Percentiles rank a stretch among this genome's conserved stretches.
Conservation (phyloP, 2,113 vertebrate species). For the Castor canadensis region DNA sequence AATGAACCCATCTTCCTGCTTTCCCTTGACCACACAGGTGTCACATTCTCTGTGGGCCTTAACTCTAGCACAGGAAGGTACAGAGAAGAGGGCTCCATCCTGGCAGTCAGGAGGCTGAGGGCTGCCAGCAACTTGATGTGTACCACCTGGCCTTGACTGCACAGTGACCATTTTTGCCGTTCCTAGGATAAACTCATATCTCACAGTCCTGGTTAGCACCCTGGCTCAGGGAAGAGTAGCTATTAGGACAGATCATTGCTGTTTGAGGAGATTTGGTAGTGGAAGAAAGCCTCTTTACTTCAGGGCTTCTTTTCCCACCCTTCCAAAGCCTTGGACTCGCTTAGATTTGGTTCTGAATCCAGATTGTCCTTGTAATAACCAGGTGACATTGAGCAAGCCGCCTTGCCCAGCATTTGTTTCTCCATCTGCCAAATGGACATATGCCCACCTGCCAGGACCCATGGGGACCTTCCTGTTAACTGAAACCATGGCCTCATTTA, state of each 20-base stretch:
- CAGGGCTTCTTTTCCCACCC: too few species aligned
- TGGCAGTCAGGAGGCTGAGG: background rate
- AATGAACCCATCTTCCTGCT: too few species aligned
- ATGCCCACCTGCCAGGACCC: background rate
- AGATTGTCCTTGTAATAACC: background rate
- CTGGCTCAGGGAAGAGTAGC: background rate
- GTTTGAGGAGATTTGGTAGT: too few species aligned
- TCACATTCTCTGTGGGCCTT: background rate
- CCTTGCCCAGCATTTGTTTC: background rate
- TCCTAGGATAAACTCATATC: fast-evolving
- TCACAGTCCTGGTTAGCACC: background rate
- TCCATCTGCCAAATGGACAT: background rate
- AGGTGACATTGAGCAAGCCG: background rate
- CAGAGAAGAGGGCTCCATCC: fast-evolving
- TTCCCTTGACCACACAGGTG: background rate
- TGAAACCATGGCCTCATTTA: background rate
- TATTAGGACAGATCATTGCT: background rate
- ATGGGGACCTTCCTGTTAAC: background rate
- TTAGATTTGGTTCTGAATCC: background rate
- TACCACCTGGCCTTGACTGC: background rate
- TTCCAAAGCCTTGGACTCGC: too few species aligned
- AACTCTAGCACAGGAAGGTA: fast-evolving
- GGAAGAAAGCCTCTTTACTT: too few species aligned
- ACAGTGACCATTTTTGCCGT: background rate
- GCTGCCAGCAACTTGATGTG: fast-evolving